A percentile compares a stretch with the other conserved stretches of the same genome.
Conservation (phyloP, 2,888 invertebrate genomes). For the Zaprionus bogoriensis region DNA sequence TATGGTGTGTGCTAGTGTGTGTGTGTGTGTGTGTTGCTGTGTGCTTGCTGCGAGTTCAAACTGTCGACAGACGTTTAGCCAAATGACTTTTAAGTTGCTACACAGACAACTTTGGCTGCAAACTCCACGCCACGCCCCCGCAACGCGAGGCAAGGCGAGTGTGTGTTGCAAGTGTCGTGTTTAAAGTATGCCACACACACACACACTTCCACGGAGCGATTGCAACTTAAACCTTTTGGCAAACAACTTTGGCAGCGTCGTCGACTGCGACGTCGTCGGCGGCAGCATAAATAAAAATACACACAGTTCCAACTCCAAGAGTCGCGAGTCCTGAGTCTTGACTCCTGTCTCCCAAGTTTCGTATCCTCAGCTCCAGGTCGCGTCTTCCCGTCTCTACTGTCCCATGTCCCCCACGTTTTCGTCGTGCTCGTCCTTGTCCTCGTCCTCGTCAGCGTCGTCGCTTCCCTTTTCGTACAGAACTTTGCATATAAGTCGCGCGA, state of each 20-base stretch:
- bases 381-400: too few species aligned
- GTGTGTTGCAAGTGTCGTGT: constrained; percentile 59
- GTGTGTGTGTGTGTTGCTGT: constrained; percentile 10
- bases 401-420: neutral
- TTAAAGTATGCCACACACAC: constrained; percentile 71
- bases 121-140: constrained; percentile 44
- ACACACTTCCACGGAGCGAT: constrained; percentile 15
- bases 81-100: constrained; percentile 77
- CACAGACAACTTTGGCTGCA: constrained; percentile 29
- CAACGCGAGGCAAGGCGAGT: neutral
- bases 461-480: constrained; percentile 51
- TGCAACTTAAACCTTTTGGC: constrained; percentile 76
- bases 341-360: constrained; percentile 16
- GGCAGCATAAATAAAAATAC: constrained; percentile 73
- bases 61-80: constrained; percentile 70
- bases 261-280: constrained; percentile 74
- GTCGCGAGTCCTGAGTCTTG: constrained; percentile 20
- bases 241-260: constrained; percentile 76
- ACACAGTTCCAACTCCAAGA: constrained; percentile 19
- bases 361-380: neutral
- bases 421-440: neutral
- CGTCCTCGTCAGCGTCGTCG: constrained; percentile 17
- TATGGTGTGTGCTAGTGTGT: constrained; percentile 10
- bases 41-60: constrained; percentile 43
- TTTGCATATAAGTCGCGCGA: constrained; percentile 78